These are phyloP conservation scores for Ridgeia piscesae DNA, from an alignment of 1,140 invertebrate species.

Conservation along the genomic window DNA sequence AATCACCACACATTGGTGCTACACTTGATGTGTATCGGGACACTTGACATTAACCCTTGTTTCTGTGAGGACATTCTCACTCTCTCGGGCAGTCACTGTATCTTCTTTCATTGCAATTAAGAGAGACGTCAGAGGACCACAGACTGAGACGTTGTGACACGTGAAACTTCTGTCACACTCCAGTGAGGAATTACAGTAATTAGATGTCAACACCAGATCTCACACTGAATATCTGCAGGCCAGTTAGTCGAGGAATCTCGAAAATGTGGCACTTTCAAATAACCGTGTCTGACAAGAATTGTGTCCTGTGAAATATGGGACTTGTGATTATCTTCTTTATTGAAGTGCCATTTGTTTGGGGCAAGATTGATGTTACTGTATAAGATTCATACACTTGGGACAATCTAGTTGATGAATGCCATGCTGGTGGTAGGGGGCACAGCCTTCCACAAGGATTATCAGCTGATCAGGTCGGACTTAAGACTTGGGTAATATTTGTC, in stretches of 20 bases:
- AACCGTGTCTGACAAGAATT: background rate
- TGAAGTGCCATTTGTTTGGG: conserved; percentile 4
- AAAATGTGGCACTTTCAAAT: background rate
- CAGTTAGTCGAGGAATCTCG: background rate
- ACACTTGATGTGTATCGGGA: background rate
- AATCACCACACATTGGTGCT: background rate
- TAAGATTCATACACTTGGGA: conserved; percentile 5
- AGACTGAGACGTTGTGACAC: background rate
- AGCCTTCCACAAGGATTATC: background rate
- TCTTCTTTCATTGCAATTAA: background rate
- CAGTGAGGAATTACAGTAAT: conserved; percentile 1
- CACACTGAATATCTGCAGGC: background rate
- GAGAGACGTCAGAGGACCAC: background rate
- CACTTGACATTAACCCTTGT: background rate
- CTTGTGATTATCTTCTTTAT: background rate
- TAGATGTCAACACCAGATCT: background rate
- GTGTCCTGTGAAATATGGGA: background rate
- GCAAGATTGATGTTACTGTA: conserved; percentile 1
- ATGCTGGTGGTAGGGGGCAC: background rate
- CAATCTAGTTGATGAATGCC: background rate
- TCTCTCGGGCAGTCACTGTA: background rate
- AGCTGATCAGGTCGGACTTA: background rate
- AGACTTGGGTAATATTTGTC: conserved; percentile 5
- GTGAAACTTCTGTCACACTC: background rate
- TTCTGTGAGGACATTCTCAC: background rate